Base-by-base conservation (phyloP, 2,888 invertebrate species). In the Drosophila merina region DNA sequence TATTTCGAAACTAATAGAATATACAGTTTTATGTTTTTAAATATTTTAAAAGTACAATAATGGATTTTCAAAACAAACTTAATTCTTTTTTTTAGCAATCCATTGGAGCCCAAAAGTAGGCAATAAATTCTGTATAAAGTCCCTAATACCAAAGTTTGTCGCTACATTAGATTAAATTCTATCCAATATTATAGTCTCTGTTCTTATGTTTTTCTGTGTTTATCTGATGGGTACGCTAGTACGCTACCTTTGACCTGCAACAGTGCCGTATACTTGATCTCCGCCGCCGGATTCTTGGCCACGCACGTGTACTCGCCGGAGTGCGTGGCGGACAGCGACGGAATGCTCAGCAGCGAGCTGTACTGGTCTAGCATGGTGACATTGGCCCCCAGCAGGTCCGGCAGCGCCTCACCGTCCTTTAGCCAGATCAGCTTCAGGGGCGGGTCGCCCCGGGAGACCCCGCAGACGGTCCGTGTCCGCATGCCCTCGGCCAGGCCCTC, bases 171-270 rank as follows among this genome's bases (percentile, higher is more conserved):
- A 33, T 33, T 33, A 3, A 33, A 33, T 28, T 6, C 4, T 28
- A n/a, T 4, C n/a, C 36, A 5, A 9, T 8, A 20, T 8, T 14
- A 44, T 42, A 10, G 7, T 44, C 36, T 52, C 36, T 30, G 33
- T 25, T 44, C n/a, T 2, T 51, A 44, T 54, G 12, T 45, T 8
- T 50, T 7, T 33, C 45, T 5, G 50, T 57, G 59, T 54, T 10
- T 68, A 45, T 45, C 36, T 56, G 50, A 28, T 40, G 76, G 85
- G 79, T 68, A 76, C 69, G 82, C 79, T 81, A 63, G 86, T 92
- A 92, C 92, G 93, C 94, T 95, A 95, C 95, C 95, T 95, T 95
- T 95, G 91, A 95, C 95, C 94, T 95, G 95, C 90, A 95, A 94
- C 92, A 94, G 94, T 93, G 95, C 95, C 92, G 95, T 95, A 93